Evolutionary conservation across 2,888 invertebrate genomes (phyloP), one percentile per base, ranked within the genome.

Genomic region (Antheraea yamamai): DNA sequence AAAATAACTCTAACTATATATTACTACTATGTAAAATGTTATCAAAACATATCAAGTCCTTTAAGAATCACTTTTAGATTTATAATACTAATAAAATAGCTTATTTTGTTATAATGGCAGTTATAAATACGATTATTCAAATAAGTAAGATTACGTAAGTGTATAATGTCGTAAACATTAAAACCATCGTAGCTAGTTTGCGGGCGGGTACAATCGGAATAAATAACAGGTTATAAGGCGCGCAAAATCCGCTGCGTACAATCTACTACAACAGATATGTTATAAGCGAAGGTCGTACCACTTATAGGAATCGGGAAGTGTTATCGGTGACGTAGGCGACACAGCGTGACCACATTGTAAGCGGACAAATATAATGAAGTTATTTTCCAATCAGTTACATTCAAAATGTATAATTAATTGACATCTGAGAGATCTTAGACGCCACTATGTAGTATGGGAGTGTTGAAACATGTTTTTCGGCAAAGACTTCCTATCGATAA

Each of bases 281-380:
- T 70, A 73, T 39, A 75, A 18, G 20, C 81, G 91, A 93, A 93
- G 92, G 93, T 79, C 88, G 79, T 55, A 85, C 89, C 89, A 88
- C 88, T 85, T 91, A 89, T 87, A 90, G 92, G 87, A 84, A 91
- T 83, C 86, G 91, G 93, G 93, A 93, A 93, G 92, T 92, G 80
- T 80, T 83, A 78, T 81, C 76, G 76, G 74, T 87, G 88, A 88
- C 88, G 87, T 81, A 79, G 77, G 75, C 55, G 1, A 70, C 39
- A 18, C 71, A 39, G 61, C 47, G n/a, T 39, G 51, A 66, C 72
- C 39, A 58, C 58, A 72, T 47, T 55, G 70, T 55, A 66, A 61
- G 16, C 30, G 30, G 47, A 66, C 72, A 61, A 72, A 52, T 61
- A 64, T 66, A 75, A 66, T 75, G 8, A 71, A 58, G 51, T 64